Evolutionary conservation across 2,797 vertebrate genomes (phyloP).

Genomic region (Girardinus metallicus): DNA sequence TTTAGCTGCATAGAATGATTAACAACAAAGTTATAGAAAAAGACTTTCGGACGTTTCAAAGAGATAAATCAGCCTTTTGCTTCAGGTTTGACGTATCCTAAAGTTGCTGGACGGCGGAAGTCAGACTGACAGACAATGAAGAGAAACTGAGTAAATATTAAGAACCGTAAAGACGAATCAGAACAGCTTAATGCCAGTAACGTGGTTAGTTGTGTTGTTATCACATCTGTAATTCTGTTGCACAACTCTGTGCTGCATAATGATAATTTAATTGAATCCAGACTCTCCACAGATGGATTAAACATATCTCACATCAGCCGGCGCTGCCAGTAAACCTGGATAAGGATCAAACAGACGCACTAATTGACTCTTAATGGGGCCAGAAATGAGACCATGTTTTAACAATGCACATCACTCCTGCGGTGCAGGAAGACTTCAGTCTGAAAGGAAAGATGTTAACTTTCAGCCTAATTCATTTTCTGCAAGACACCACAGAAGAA

Average conservation of each 20-base stretch:
- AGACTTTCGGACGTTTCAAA: neutral
- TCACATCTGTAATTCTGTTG: constrained; percentile 5
- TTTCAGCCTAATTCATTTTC: neutral
- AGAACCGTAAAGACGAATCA: neutral
- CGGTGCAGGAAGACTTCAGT: constrained; percentile 18
- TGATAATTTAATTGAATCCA: constrained; percentile 5
- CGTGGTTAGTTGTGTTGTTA: neutral
- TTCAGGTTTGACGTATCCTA: neutral
- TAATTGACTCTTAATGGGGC: constrained; percentile 39
- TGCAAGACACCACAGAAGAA: neutral
- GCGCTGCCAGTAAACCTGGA: constrained; percentile 39
- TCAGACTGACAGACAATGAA: neutral
- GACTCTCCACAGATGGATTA: constrained; percentile 25
- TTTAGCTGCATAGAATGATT: too few relatives aligned
- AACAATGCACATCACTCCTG: constrained; percentile 9
- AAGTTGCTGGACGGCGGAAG: neutral
- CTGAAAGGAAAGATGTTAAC: neutral
- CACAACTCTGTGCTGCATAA: neutral
- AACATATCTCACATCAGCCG: constrained; percentile 24
- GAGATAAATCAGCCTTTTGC: neutral
- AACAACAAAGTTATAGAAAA: too few relatives aligned
- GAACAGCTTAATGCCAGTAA: neutral
- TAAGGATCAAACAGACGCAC: constrained; percentile 30
- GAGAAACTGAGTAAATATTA: neutral
- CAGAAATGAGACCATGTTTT: constrained; percentile 39